Conservation (phyloP, 2,888 invertebrate species). For the Papilio gigon region DNA sequence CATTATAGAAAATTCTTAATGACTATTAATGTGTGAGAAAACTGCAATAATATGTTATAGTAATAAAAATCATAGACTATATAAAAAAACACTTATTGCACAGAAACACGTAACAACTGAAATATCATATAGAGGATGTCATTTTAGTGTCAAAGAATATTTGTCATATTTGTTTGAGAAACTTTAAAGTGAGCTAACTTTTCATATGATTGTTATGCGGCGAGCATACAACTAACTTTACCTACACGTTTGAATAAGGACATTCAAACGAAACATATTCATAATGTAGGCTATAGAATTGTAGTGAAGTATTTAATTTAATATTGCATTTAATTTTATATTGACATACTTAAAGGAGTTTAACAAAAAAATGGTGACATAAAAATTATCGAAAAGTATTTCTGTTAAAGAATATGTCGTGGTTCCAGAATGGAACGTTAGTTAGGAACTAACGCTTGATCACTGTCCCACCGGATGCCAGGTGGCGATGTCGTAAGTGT, state of each 20-base stretch:
- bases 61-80: not conserved
- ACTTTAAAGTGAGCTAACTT: constrained; percentile 15
- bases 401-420: too few species aligned
- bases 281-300: not conserved
- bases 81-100: too few species aligned
- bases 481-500: too few species aligned
- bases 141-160: constrained; percentile 12
- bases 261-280: constrained; percentile 25
- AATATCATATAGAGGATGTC: not conserved
- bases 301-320: constrained; percentile 2
- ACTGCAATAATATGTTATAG: too few species aligned
- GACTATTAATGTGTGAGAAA: too few species aligned
- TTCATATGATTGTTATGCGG: constrained; percentile 37
- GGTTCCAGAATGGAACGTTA: too few species aligned
- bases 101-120: not conserved
- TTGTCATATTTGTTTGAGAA: constrained; percentile 8
- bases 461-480: too few species aligned
- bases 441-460: too few species aligned
- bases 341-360: too few species aligned
- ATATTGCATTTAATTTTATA: not conserved
- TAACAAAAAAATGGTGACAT: too few species aligned
- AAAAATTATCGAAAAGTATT: too few species aligned
- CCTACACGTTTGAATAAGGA: not conserved
- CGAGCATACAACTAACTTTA: constrained; percentile 22
- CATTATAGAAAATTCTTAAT: too few species aligned